Evolutionary conservation across 2,113 vertebrate genomes (phyloP).

Genomic region (Pseudolaguvia tuberculata): DNA sequence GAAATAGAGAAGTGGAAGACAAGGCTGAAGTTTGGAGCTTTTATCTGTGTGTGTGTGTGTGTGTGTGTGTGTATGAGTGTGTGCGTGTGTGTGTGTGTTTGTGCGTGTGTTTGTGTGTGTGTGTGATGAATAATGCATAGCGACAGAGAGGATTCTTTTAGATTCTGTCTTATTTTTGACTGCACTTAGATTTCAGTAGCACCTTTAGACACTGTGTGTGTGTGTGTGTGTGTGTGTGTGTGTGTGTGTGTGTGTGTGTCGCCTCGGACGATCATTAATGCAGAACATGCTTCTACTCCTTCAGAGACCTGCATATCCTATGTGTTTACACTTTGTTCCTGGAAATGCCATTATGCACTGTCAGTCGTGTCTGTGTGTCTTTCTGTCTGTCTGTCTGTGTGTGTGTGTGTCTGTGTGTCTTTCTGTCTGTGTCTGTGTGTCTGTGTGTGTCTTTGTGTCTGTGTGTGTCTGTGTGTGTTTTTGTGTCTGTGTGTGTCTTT

Average conservation of each 20-base stretch:
- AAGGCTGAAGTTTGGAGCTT: slow-evolving; percentile 41
- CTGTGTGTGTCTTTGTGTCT: too few species aligned
- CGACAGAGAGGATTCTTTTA: slow-evolving; percentile 30
- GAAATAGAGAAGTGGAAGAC: slow-evolving; percentile 42
- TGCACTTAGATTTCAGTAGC: slow-evolving; percentile 27
- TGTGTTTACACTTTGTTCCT: slow-evolving; percentile 31
- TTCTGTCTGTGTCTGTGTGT: too few species aligned
- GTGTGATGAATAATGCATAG: slow-evolving; percentile 39
- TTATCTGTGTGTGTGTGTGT: slow-evolving; percentile 19
- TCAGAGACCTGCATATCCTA: slow-evolving; percentile 18
- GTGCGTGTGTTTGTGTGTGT: slow-evolving; percentile 8
- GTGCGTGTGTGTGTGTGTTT: slow-evolving; percentile 6
- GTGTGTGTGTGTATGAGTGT: slow-evolving; percentile 11
- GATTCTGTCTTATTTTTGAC: slow-evolving; percentile 30
- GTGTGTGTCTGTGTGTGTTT: too few species aligned
- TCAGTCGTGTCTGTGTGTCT: not conserved
- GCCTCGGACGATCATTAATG: slow-evolving; percentile 21
- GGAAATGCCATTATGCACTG: slow-evolving; percentile 31
- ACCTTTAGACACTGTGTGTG: slow-evolving; percentile 2
- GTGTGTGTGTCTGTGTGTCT: slow-evolving; percentile 15
- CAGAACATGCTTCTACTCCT: slow-evolving; percentile 3
- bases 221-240: slow-evolving; percentile 31
- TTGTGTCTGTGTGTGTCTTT: too few species aligned
- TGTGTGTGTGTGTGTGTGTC: slow-evolving; percentile 13
- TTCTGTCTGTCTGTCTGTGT: too few species aligned